Evolutionary conservation across 2,888 invertebrate species (phyloP).

Genomic region (Epistrophe eligans): DNA sequence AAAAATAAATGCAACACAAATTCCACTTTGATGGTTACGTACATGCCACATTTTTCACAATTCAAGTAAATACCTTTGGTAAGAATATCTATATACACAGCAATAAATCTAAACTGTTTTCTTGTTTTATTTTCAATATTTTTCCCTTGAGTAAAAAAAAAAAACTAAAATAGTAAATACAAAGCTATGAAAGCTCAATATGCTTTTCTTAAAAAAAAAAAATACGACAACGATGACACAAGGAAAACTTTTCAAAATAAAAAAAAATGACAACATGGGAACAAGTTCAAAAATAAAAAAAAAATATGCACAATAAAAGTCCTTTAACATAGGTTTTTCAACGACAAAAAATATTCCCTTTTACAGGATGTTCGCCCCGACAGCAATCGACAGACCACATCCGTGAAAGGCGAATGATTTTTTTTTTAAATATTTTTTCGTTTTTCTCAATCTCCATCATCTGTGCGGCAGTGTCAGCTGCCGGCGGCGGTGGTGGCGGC

Average conservation of each 20-base stretch:
- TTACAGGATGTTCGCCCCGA: constrained; percentile 59
- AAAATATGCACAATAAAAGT: constrained; percentile 52
- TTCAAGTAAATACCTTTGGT: background rate
- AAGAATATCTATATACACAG: background rate
- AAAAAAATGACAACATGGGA: constrained; percentile 26
- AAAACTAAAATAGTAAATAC: background rate
- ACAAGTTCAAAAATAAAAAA: constrained; percentile 33
- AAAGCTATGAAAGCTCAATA: constrained; percentile 20
- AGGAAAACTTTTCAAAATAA: constrained; percentile 10
- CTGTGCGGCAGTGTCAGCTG: background rate
- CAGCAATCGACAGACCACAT: constrained; percentile 63
- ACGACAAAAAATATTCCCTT: constrained; percentile 58
- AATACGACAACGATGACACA: background rate
- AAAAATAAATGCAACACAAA: background rate
- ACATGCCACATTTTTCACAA: background rate
- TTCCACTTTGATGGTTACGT: background rate
- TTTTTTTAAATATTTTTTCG: too few species aligned
- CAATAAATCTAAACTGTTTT: background rate
- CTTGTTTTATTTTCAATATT: constrained; percentile 7
- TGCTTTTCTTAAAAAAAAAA: background rate
- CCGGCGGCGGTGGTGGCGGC: background rate
- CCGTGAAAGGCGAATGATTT: constrained; percentile 56
- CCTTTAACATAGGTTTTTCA: constrained; percentile 55
- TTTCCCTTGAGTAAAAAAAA: background rate
- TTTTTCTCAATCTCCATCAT: constrained; percentile 37